A percentile compares a stretch with the other conserved stretches of the same genome.
These are phyloP conservation scores for Kryptolebias marmoratus DNA, from an alignment of 2,113 vertebrate genomes.

Conservation along the genomic window DNA sequence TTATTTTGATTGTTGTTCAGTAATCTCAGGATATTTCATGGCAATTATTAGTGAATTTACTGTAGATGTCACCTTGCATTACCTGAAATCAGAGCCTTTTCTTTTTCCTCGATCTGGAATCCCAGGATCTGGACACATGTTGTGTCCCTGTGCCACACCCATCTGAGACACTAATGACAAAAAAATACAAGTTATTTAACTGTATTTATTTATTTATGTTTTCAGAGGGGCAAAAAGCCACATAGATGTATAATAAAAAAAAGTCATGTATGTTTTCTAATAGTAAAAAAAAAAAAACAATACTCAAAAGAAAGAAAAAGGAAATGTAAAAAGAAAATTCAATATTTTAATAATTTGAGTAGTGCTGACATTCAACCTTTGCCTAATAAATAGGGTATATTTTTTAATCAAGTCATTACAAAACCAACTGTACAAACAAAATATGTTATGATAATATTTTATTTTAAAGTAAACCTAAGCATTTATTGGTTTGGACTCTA, in stretches of 20 bases:
- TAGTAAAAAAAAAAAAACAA: no score
- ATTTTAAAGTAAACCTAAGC: neutral
- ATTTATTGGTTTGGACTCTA: neutral
- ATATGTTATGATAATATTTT: neutral
- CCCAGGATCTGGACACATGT: conserved; percentile 98
- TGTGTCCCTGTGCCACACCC: conserved; percentile 97
- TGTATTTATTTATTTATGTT: no score
- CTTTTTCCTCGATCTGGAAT: conserved; percentile 97
- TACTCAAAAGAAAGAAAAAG: no score
- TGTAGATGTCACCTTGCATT: conserved; percentile 55
- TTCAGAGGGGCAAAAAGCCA: no score
- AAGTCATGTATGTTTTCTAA: no score
- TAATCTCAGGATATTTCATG: neutral
- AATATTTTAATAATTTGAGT: no score
- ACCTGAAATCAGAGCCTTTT: conserved; percentile 98
- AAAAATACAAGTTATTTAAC: neutral
- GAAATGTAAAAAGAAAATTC: no score
- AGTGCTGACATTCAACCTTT: no score
- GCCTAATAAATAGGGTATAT: neutral
- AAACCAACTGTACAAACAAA: neutral
- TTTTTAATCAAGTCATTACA: neutral
- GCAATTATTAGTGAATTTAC: neutral
- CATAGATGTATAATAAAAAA: no score
- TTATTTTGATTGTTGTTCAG: neutral
- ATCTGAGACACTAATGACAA: conserved; percentile 91